A percentile compares a stretch with the other conserved stretches of the same genome.
phyloP scores from a whole-genome alignment of 1,140 invertebrate species.

The Trissolcus basalis region DNA sequence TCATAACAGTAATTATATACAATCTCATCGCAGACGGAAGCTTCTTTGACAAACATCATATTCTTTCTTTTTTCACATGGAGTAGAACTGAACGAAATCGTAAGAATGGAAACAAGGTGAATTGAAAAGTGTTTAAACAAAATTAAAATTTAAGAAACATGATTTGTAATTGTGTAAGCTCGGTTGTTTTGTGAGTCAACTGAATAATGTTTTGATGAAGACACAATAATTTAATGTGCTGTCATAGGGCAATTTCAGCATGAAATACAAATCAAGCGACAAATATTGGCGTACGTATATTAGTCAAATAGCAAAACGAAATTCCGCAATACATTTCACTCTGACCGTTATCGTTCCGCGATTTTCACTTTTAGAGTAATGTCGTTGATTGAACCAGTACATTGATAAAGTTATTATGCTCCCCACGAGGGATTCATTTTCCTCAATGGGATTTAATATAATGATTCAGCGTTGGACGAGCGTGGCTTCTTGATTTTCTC shows the following conservation, averaged over 20 bases:
- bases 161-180: neutral
- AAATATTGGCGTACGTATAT: conserved; percentile 15
- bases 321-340: conserved; percentile 21
- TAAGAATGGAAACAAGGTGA: too few relatives aligned
- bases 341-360: conserved; percentile 7
- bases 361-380: conserved; percentile 14
- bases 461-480: conserved; percentile 70
- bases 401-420: conserved; percentile 47
- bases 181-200: neutral
- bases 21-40: too few relatives aligned
- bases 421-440: conserved; percentile 9
- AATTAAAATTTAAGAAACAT: too few relatives aligned
- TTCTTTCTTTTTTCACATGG: too few relatives aligned
- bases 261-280: neutral
- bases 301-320: conserved; percentile 16
- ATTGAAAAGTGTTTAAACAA: too few relatives aligned
- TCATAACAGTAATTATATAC: too few relatives aligned
- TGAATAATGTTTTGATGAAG: neutral
- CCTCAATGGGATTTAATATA: conserved; percentile 63
- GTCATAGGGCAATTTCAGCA: neutral
- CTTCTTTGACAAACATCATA: too few relatives aligned
- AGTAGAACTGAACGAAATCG: too few relatives aligned
- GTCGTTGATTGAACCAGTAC: conserved; percentile 38
- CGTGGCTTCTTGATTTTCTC: conserved; percentile 94
- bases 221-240: conserved; percentile 16